Evolutionary conservation across 2,888 invertebrate genomes (phyloP).

Genomic region (Aromia moschata): DNA sequence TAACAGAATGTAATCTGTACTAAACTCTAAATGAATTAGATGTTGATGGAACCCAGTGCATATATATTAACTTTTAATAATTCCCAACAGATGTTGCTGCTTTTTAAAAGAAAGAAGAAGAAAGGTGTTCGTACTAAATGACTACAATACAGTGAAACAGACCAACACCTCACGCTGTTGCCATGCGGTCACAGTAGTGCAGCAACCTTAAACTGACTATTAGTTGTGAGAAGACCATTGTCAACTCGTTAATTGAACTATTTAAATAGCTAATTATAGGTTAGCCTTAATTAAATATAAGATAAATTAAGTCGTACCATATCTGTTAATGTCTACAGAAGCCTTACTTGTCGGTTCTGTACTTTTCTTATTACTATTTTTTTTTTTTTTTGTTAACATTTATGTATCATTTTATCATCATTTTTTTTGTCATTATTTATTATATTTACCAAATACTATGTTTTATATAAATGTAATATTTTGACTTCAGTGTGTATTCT

Average conservation of each 20-base stretch:
- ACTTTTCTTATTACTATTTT: slow-evolving; percentile 41
- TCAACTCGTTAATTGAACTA: slow-evolving; percentile 56
- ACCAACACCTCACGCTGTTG: slow-evolving; percentile 63
- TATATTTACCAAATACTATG: slow-evolving; percentile 57
- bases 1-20: too few relatives aligned
- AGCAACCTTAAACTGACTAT: slow-evolving; percentile 56
- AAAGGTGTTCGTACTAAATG: slow-evolving; percentile 69
- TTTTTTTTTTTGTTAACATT: slow-evolving; percentile 38
- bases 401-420: slow-evolving; percentile 34
- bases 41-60: too few relatives aligned
- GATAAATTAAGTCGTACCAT: slow-evolving; percentile 61
- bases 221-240: slow-evolving; percentile 54
- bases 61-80: too few relatives aligned
- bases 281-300: slow-evolving; percentile 60
- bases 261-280: slow-evolving; percentile 60
- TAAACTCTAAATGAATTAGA: too few relatives aligned
- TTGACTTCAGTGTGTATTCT: slow-evolving; percentile 52
- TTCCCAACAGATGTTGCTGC: slow-evolving; percentile 94
- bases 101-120: slow-evolving; percentile 99
- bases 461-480: slow-evolving; percentile 47
- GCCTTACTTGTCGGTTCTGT: slow-evolving; percentile 58
- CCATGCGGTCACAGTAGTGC: slow-evolving; percentile 63
- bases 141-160: slow-evolving; percentile 64
- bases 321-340: slow-evolving; percentile 59
- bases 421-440: slow-evolving; percentile 53